Conservation (phyloP, 2,888 invertebrate species). For the Parelbella ahira region DNA sequence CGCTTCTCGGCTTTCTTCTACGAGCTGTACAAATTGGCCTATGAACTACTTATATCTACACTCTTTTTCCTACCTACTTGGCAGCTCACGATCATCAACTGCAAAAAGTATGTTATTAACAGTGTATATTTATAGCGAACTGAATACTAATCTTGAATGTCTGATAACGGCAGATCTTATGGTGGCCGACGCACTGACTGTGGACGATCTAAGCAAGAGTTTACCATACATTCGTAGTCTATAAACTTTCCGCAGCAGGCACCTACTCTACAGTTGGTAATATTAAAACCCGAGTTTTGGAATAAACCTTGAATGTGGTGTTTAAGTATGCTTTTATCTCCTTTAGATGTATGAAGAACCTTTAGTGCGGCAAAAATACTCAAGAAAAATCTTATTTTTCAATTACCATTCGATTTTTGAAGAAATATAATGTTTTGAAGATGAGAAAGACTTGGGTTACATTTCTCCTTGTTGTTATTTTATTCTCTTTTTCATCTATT, state of each 20-base stretch:
- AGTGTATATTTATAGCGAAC: slow-evolving; percentile 23
- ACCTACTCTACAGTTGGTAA: slow-evolving; percentile 37
- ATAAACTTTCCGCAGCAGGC: slow-evolving; percentile 62
- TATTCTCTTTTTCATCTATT: slow-evolving; percentile 5
- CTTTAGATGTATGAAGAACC: slow-evolving; percentile 15
- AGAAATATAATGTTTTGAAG: slow-evolving; percentile 3
- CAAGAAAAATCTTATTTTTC: no score
- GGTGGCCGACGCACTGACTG: slow-evolving; percentile 68
- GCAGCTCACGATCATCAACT: slow-evolving; percentile 13
- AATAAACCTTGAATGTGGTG: slow-evolving; percentile 18
- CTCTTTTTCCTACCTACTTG: slow-evolving; percentile 37
- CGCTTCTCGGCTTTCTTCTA: slow-evolving; percentile 42
- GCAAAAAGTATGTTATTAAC: slow-evolving; percentile 26
- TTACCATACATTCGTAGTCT: slow-evolving; percentile 76
- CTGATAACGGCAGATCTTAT: slow-evolving; percentile 72
- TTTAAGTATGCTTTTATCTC: slow-evolving; percentile 20
- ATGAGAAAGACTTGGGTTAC: slow-evolving; percentile 6
- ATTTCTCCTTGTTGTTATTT: slow-evolving; percentile 14
- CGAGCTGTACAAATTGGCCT: slow-evolving; percentile 62
- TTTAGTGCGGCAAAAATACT: slow-evolving; percentile 1
- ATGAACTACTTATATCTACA: slow-evolving; percentile 15
- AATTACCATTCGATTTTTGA: no score
- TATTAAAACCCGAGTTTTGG: slow-evolving; percentile 17
- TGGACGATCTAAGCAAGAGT: slow-evolving; percentile 71
- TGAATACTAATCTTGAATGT: slow-evolving; percentile 33